Conservation (phyloP, 2,113 vertebrate genomes). For the Tauraco erythrolophus region DNA sequence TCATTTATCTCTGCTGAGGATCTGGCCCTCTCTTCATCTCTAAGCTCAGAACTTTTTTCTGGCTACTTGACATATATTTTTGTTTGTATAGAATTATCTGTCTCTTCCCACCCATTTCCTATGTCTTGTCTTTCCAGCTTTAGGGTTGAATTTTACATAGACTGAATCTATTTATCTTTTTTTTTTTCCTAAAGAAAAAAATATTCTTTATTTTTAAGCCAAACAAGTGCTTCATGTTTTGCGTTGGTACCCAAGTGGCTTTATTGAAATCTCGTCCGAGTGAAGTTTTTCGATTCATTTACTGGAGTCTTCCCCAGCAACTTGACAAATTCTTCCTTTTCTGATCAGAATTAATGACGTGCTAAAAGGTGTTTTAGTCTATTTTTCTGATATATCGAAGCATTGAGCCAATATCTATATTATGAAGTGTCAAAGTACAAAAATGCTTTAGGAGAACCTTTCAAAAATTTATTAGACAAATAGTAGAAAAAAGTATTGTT, state of each 20-base stretch:
- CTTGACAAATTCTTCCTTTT: conserved; percentile 25
- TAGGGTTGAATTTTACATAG: neutral
- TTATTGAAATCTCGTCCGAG: neutral
- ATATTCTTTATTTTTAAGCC: neutral
- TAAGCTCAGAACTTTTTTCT: neutral
- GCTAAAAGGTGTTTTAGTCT: conserved; percentile 19
- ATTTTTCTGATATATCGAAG: neutral
- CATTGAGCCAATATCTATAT: conserved; percentile 1
- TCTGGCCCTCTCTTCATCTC: neutral
- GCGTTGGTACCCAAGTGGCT: neutral
- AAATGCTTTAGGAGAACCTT: neutral
- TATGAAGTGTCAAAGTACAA: neutral
- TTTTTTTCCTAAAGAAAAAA: neutral
- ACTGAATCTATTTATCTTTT: neutral
- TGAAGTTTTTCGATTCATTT: conserved; percentile 14
- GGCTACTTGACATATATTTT: conserved; percentile 16
- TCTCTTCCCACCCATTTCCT: conserved; percentile 37
- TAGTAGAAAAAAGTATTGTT: neutral
- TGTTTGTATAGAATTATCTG: conserved; percentile 44
- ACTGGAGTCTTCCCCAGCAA: neutral
- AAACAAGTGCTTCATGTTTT: neutral
- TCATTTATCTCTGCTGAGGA: neutral
- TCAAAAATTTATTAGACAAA: neutral
- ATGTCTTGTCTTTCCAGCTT: neutral
- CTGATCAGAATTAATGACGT: conserved; percentile 49